Conservation (phyloP, 2,797 vertebrate genomes). For the Linurgus olivaceus region DNA sequence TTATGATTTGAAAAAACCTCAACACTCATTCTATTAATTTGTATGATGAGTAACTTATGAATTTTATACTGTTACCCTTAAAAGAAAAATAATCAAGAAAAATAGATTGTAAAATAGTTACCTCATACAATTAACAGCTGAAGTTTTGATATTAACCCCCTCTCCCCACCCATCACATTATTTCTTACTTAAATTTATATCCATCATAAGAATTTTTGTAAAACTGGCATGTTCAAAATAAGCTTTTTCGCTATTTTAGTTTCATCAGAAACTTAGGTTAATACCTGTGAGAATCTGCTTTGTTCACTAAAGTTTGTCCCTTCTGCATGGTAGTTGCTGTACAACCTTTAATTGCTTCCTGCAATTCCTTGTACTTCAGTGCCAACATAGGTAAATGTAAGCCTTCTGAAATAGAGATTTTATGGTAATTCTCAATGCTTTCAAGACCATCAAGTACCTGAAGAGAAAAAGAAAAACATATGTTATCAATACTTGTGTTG, state of each 20-base stretch:
- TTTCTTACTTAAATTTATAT: background rate
- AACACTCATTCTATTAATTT: background rate
- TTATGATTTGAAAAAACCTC: background rate
- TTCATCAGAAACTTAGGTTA: background rate
- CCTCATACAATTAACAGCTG: background rate
- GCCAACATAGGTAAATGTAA: slow-evolving; percentile 69
- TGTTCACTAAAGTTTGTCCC: slow-evolving; percentile 77
- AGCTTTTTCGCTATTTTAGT: background rate
- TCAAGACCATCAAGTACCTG: slow-evolving; percentile 82
- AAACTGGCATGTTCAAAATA: background rate
- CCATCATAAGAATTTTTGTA: background rate
- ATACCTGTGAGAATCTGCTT: slow-evolving; percentile 76
- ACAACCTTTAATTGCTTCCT: slow-evolving; percentile 71
- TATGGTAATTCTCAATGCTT: slow-evolving; percentile 76
- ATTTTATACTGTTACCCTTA: background rate
- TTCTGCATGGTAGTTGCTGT: slow-evolving; percentile 75
- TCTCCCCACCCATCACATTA: background rate
- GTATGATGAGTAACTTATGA: background rate
- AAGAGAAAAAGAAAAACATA: background rate
- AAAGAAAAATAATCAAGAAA: background rate
- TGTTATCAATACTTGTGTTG: slow-evolving; percentile 12
- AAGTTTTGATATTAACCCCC: background rate
- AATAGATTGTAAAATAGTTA: background rate
- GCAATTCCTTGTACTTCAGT: slow-evolving; percentile 74
- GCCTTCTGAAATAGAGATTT: slow-evolving; percentile 72